Evolutionary conservation across 2,797 vertebrate genomes (phyloP), one percentile per base, ranked within the genome.

Genomic region (Cetoscarus ocellatus): DNA sequence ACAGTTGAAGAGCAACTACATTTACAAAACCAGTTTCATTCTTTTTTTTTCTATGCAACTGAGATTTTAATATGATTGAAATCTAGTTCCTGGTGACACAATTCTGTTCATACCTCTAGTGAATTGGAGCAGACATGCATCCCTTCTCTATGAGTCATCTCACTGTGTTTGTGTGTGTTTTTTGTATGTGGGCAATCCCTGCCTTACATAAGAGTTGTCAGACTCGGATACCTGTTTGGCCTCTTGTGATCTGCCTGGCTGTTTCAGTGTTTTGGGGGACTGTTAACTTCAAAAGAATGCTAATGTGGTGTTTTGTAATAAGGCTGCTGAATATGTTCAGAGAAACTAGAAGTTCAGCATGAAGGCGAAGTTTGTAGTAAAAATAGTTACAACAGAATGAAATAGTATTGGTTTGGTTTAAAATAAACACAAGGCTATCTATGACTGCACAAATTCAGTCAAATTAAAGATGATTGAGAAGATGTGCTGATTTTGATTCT

Each of bases 261-360:
- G 11, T 40, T 8, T 49, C 55, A 14, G 27, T 56, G 40, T 27
- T 68, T 57, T 61, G 17, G 1, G 18, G 45, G 40, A 56, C 3
- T 5, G 49, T 67, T 38, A 75, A 77, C 77, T 61, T 77, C 54
- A 83, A 74, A 66, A 6, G 6, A 73, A 74, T 77, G 69, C 40
- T 63, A 84, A 68, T 76, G 59, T 67, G 42, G 8, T 12, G 5
- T 76, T 74, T 72, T 63, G 53, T 69, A 48, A 48, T 27, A 17
- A 67, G 59, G 51, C 57, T 77, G 60, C 67, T 15, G 8, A 78
- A 53, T 58, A 52, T 56, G n/a, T 66, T 54, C 62, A 43, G 63
- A 1, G 9, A 80, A 63, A 54, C 73, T 42, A 13, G 50, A 77
- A 17, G 66, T 57, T 71, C 62, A 45, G 56, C 73, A 53, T 72